Evolutionary conservation across 1,140 invertebrate species (phyloP).

Genomic region (Drosophila leontia): DNA sequence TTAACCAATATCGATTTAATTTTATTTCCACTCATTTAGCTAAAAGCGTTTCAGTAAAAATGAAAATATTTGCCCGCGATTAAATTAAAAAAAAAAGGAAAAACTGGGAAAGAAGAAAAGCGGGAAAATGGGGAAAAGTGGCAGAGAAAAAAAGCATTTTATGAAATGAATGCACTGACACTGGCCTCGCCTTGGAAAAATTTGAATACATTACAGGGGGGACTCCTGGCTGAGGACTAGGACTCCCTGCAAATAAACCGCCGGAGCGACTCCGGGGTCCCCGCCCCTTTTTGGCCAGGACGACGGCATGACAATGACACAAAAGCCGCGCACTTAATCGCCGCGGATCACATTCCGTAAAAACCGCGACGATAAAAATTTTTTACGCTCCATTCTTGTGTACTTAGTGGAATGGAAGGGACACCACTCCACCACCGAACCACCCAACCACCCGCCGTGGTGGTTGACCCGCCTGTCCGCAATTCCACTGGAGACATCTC

Average conservation of each 20-base stretch:
- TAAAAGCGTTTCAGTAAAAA: slow-evolving; percentile 73
- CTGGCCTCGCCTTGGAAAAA: slow-evolving; percentile 81
- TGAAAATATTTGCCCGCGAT: slow-evolving; percentile 84
- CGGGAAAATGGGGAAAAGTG: slow-evolving; percentile 33
- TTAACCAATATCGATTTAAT: slow-evolving; percentile 84
- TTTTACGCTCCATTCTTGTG: slow-evolving; percentile 83
- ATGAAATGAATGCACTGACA: slow-evolving; percentile 81
- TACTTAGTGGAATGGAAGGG: slow-evolving; percentile 79
- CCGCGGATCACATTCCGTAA: slow-evolving; percentile 84
- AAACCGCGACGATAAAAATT: slow-evolving; percentile 84
- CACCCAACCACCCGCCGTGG: slow-evolving; percentile 39
- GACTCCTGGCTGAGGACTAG: slow-evolving; percentile 35
- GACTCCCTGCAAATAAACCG: slow-evolving; percentile 65
- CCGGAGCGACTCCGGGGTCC: slow-evolving; percentile 22
- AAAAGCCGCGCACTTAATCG: slow-evolving; percentile 84
- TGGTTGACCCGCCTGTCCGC: slow-evolving; percentile 74
- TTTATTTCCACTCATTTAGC: slow-evolving; percentile 84
- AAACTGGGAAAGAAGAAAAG: slow-evolving; percentile 24
- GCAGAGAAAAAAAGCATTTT: slow-evolving; percentile 69
- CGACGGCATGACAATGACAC: slow-evolving; percentile 82
- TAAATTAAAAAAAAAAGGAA: slow-evolving; percentile 70
- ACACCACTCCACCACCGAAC: slow-evolving; percentile 25
- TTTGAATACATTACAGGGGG: slow-evolving; percentile 79
- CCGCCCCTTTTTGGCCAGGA: slow-evolving; percentile 42
- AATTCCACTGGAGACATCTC: slow-evolving; percentile 61